Evolutionary conservation across 1,140 invertebrate species (phyloP).

Genomic region (Diabrotica undecimpunctata): DNA sequence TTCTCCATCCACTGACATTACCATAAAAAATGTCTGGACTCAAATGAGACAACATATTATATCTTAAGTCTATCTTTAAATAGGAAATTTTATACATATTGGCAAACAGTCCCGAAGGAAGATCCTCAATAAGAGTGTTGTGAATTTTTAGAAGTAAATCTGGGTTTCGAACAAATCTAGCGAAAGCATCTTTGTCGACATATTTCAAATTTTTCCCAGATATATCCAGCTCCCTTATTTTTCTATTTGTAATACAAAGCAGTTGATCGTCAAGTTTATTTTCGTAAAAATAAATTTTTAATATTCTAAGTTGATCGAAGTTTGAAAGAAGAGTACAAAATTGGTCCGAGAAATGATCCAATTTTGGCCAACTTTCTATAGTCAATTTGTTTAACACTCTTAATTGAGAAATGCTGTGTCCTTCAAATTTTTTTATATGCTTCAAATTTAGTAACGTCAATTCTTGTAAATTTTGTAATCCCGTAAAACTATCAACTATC

Average conservation of each 20-base stretch:
- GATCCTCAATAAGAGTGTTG: conserved; percentile 67
- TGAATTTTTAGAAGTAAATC: conserved; percentile 73
- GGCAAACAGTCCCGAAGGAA: conserved; percentile 74
- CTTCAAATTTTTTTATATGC: conserved; percentile 61
- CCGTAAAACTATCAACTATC: conserved; percentile 51
- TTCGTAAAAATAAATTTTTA: conserved; percentile 64
- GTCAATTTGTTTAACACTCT: conserved; percentile 57
- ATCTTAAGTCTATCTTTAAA: conserved; percentile 74
- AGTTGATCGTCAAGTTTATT: conserved; percentile 66
- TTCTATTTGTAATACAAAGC: conserved; percentile 66
- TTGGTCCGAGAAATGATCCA: conserved; percentile 58
- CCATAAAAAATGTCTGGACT: conserved; percentile 80
- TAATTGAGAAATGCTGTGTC: conserved; percentile 60
- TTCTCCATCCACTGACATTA: conserved; percentile 78
- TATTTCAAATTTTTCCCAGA: conserved; percentile 66
- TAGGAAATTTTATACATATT: conserved; percentile 72
- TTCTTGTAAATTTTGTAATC: conserved; percentile 54
- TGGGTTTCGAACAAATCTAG: conserved; percentile 58
- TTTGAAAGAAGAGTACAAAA: conserved; percentile 58
- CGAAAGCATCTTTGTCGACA: conserved; percentile 69
- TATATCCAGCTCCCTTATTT: conserved; percentile 75
- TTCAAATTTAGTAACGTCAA: conserved; percentile 56
- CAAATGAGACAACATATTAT: conserved; percentile 75
- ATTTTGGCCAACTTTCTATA: conserved; percentile 63
- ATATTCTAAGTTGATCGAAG: conserved; percentile 50